Percentiles rank a stretch among this genome's conserved stretches.
These are phyloP conservation scores for Spatulosminthurus flaviceps DNA, from an alignment of 2,888 invertebrate species.

Conservation along the genomic window DNA sequence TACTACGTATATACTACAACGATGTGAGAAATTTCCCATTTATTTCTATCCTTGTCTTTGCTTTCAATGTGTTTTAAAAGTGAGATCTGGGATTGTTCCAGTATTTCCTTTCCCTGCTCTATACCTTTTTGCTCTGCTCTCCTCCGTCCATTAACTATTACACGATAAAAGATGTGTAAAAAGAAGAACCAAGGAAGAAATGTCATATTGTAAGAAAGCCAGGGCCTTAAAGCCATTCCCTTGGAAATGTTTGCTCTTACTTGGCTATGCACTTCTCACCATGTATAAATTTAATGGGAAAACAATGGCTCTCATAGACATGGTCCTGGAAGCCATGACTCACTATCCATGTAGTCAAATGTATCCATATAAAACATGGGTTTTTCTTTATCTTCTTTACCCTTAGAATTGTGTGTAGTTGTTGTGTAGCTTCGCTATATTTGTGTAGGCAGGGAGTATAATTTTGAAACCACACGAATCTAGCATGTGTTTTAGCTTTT, in stretches of 20 bases:
- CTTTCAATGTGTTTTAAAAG: slow-evolving; percentile 8
- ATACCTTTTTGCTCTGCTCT: too few relatives aligned
- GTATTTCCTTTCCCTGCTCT: background rate
- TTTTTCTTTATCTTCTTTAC: too few relatives aligned
- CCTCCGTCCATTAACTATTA: background rate
- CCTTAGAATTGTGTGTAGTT: too few relatives aligned
- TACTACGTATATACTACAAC: too few relatives aligned
- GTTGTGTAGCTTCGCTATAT: background rate
- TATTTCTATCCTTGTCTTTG: background rate
- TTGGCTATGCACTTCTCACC: too few relatives aligned
- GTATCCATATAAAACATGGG: background rate
- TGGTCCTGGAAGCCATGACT: too few relatives aligned
- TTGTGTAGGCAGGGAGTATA: slow-evolving; percentile 6
- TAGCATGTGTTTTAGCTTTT: background rate
- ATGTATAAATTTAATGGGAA: too few relatives aligned
- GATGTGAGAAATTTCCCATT: too few relatives aligned
- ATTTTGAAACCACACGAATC: background rate
- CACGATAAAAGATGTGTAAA: background rate
- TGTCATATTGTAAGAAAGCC: background rate
- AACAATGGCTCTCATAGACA: too few relatives aligned
- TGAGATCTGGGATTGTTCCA: slow-evolving; percentile 13
- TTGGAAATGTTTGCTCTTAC: too few relatives aligned
- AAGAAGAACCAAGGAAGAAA: background rate
- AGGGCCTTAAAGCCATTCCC: background rate
- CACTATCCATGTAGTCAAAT: too few relatives aligned